These are phyloP conservation scores for Linnaemya tessellans DNA, from an alignment of 2,888 invertebrate species.

Conservation along the genomic window DNA sequence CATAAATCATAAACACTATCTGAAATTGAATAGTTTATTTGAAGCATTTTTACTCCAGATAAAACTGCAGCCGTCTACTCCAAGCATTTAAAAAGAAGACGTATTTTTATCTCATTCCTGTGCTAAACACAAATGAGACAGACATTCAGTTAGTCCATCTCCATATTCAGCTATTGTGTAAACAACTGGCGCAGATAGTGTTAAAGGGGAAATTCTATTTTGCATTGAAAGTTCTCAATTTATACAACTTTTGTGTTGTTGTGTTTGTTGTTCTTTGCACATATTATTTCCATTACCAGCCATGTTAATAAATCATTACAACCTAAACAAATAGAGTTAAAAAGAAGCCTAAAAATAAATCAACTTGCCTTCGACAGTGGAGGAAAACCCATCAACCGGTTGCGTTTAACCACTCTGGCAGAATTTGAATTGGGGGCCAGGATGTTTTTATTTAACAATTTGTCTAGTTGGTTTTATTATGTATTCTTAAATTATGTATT, in stretches of 20 bases:
- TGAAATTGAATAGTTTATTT: too few species aligned
- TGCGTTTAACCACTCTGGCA: background rate
- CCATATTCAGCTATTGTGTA: background rate
- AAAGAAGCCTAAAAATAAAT: constrained; percentile 1
- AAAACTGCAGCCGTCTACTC: too few species aligned
- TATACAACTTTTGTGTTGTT: background rate
- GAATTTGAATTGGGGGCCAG: constrained; percentile 3
- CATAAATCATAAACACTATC: too few species aligned
- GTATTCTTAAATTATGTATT: constrained; percentile 54
- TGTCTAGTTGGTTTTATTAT: constrained; percentile 27
- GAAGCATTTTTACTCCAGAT: too few species aligned
- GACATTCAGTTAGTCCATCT: too few species aligned
- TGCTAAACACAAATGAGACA: too few species aligned
- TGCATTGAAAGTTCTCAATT: background rate
- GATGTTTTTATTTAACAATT: constrained; percentile 14
- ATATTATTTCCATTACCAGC: background rate
- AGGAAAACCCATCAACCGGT: background rate
- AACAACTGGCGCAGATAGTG: too few species aligned
- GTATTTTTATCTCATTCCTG: too few species aligned
- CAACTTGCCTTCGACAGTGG: constrained; percentile 36
- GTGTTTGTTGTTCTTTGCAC: background rate
- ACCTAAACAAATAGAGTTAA: constrained; percentile 30
- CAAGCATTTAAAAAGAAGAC: too few species aligned
- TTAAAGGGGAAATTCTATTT: background rate
- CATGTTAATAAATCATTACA: constrained; percentile 42